Evolutionary conservation across 2,888 invertebrate species (phyloP).

Genomic region (Ethmia dodecea): DNA sequence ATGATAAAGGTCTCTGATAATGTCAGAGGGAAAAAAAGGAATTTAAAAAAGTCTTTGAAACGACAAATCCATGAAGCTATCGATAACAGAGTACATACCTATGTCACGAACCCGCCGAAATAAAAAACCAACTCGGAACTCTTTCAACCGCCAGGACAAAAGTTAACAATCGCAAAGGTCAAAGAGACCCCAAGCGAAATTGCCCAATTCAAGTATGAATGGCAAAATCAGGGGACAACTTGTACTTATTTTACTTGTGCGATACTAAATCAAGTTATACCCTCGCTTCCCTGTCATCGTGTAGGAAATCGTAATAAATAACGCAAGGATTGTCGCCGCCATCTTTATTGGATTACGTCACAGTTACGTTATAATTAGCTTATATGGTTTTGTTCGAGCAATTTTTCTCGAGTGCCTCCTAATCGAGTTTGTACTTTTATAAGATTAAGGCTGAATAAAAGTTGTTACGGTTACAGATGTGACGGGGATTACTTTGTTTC

Average conservation of each 20-base stretch:
- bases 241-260: slow-evolving; percentile 35
- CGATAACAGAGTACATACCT: no score
- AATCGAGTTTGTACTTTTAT: slow-evolving; percentile 7
- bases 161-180: slow-evolving; percentile 27
- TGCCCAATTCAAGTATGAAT: slow-evolving; percentile 44
- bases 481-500: no score
- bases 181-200: slow-evolving; percentile 29
- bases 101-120: not conserved
- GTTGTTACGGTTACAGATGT: not conserved
- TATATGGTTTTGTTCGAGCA: slow-evolving; percentile 32
- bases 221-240: slow-evolving; percentile 32
- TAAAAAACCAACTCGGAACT: no score
- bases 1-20: no score
- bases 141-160: no score
- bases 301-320: slow-evolving; percentile 8
- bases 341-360: slow-evolving; percentile 28
- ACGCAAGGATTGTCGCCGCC: slow-evolving; percentile 11
- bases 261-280: not conserved
- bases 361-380: slow-evolving; percentile 32
- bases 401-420: slow-evolving; percentile 15
- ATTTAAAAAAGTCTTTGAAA: no score
- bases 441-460: not conserved
- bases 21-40: no score
- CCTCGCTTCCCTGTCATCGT: slow-evolving; percentile 5
- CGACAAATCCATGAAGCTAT: no score